These are phyloP conservation scores for Marronus borbonicus DNA, from an alignment of 2,888 invertebrate genomes.

Conservation along the genomic window DNA sequence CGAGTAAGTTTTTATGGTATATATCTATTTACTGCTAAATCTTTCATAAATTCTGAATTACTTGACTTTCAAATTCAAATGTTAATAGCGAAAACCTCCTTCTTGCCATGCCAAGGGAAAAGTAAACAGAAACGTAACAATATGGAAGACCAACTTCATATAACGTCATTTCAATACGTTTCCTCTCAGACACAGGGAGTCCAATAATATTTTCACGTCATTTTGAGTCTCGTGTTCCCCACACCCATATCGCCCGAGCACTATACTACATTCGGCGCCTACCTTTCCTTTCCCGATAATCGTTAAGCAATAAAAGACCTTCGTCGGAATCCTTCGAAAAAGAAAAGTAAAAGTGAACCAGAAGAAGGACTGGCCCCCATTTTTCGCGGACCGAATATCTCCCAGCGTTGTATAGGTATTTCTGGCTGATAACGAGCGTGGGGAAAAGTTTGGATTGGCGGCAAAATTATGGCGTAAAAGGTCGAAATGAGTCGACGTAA, in stretches of 20 bases:
- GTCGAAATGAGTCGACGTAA: conserved; percentile 36
- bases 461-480: conserved; percentile 39
- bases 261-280: no score
- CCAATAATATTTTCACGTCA: background rate
- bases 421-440: background rate
- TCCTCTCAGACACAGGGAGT: background rate
- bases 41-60: no score
- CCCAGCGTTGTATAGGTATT: background rate
- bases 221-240: background rate
- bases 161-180: background rate
- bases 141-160: background rate
- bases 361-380: background rate
- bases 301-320: conserved; percentile 20
- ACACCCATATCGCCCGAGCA: no score
- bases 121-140: background rate
- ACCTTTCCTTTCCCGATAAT: background rate
- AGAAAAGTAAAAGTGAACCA: conserved; percentile 1
- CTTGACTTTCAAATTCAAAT: no score
- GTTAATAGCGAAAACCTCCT: no score
- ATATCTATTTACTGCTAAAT: no score
- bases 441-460: background rate
- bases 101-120: no score
- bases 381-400: background rate
- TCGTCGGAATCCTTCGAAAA: background rate
- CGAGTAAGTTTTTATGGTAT: conserved; percentile 68